Conservation (phyloP, 2,797 vertebrate species). For the Micromesistius poutassou region DNA sequence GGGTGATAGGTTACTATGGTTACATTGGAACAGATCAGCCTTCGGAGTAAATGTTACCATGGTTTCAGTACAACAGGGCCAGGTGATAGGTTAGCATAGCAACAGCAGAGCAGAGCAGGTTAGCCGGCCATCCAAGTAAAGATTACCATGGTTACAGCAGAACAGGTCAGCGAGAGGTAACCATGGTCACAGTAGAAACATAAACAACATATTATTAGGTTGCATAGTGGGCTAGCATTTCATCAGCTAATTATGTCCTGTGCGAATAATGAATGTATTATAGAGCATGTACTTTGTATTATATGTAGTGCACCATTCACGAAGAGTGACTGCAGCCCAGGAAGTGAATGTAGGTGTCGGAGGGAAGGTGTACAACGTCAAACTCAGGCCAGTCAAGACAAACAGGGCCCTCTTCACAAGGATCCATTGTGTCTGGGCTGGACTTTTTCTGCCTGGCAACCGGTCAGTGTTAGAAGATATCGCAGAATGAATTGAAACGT, state of each 20-base stretch:
- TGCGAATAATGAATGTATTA: neutral
- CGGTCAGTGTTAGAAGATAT: constrained; percentile 25
- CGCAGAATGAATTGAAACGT: constrained; percentile 33
- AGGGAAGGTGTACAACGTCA: neutral
- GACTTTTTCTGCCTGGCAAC: neutral
- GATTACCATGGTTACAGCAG: neutral
- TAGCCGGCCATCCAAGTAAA: neutral
- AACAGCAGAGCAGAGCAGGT: neutral
- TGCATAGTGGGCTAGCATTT: neutral
- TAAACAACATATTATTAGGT: neutral
- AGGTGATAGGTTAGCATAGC: neutral
- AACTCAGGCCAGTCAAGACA: neutral
- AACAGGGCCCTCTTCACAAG: neutral
- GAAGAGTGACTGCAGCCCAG: too few relatives aligned
- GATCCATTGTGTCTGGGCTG: neutral
- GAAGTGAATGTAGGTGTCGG: too few relatives aligned
- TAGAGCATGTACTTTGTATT: neutral
- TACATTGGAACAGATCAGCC: neutral
- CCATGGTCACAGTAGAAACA: neutral
- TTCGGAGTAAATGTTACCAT: neutral
- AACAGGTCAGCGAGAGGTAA: neutral
- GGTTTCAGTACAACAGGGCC: neutral
- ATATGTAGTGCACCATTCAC: neutral
- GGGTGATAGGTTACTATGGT: neutral
- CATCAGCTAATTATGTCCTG: neutral